Conservation (phyloP, 2,113 vertebrate species). For the Anoura caudifer region DNA sequence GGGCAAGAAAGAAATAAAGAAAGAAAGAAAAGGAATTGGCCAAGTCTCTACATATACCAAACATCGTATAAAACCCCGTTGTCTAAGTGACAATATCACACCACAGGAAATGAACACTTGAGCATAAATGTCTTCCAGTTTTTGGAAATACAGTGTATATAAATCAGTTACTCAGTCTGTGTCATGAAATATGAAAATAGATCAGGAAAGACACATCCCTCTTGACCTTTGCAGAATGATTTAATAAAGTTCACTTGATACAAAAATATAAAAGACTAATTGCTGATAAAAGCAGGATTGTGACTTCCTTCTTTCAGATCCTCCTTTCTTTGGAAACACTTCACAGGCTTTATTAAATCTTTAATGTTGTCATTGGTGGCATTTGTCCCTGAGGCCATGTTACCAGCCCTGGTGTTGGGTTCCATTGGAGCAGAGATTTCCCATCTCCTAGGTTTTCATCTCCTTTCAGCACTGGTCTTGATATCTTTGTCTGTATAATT, state of each 20-base stretch:
- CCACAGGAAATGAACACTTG: conserved; percentile 60
- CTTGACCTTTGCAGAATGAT: conserved; percentile 85
- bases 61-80: conserved; percentile 13
- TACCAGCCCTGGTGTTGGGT: conserved; percentile 57
- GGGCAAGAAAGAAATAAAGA: not conserved
- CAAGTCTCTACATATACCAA: not conserved
- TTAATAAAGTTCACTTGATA: conserved; percentile 79
- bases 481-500: conserved; percentile 68
- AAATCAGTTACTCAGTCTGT: conserved; percentile 73
- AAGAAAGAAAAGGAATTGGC: not conserved
- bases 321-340: conserved; percentile 73
- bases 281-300: conserved; percentile 79
- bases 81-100: conserved; percentile 42
- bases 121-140: conserved; percentile 46
- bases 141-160: conserved; percentile 65
- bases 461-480: conserved; percentile 30
- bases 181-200: conserved; percentile 80
- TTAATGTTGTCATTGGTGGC: conserved; percentile 66
- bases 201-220: conserved; percentile 76
- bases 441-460: not conserved
- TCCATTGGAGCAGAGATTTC: conserved; percentile 28
- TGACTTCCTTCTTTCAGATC: conserved; percentile 78
- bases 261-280: conserved; percentile 77
- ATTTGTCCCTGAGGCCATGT: conserved; percentile 69
- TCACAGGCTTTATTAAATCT: conserved; percentile 80